phyloP scores from a whole-genome alignment of 2,888 invertebrate genomes.

The Ophion costatus region DNA sequence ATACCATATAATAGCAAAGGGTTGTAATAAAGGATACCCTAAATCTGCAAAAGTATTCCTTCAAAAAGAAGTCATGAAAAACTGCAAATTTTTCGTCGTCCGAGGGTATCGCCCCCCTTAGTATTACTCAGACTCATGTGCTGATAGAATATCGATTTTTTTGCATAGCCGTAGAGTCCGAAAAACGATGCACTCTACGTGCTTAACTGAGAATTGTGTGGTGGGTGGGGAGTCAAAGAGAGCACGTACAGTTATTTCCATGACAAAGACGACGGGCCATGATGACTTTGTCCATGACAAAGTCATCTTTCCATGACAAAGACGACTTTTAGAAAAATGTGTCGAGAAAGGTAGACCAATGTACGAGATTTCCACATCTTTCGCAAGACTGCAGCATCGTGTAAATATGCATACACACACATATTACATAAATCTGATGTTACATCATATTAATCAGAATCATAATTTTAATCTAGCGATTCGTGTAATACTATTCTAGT shows the following conservation, averaged over 20 bases:
- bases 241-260: slow-evolving; percentile 42
- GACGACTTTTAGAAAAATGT: slow-evolving; percentile 38
- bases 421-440: slow-evolving; percentile 18
- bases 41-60: too few species aligned
- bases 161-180: background rate
- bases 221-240: background rate
- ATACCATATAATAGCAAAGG: too few species aligned
- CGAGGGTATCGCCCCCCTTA: background rate
- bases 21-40: too few species aligned
- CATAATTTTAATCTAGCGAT: slow-evolving; percentile 58
- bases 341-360: slow-evolving; percentile 42
- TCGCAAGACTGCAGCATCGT: slow-evolving; percentile 57
- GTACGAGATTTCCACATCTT: slow-evolving; percentile 54
- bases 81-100: too few species aligned
- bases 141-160: slow-evolving; percentile 21
- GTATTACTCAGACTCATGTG: background rate
- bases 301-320: slow-evolving; percentile 65
- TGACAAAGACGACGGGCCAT: slow-evolving; percentile 55
- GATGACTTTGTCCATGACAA: too few species aligned
- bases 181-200: background rate
- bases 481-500: slow-evolving; percentile 72
- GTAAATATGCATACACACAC: slow-evolving; percentile 53
- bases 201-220: background rate
- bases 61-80: too few species aligned
- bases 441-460: slow-evolving; percentile 39